Percentiles rank a stretch among this genome's conserved stretches.
Evolutionary conservation across 2,888 invertebrate species (phyloP).

Genomic region (Argyra leucocephala): DNA sequence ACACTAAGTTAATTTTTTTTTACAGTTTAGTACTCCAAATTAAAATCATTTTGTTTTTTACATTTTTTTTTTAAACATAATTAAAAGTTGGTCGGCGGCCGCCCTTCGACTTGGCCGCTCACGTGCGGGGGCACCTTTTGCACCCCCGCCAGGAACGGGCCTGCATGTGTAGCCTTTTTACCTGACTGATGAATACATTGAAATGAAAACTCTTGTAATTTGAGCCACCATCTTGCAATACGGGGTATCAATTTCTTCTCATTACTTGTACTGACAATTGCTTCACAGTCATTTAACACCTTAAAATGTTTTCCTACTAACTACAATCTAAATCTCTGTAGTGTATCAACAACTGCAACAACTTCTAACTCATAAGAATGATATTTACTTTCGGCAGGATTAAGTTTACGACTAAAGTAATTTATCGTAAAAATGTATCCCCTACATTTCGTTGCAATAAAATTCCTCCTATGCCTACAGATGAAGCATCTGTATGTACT

Average conservation of each 20-base stretch:
- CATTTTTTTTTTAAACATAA: too few relatives aligned
- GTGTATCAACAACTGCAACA: constrained; percentile 25
- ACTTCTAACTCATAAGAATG: constrained; percentile 27
- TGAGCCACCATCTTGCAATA: constrained; percentile 29
- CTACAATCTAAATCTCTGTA: constrained; percentile 28
- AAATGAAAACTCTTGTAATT: constrained; percentile 27
- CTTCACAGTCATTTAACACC: constrained; percentile 30
- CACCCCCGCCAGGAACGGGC: too few relatives aligned
- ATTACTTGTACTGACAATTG: constrained; percentile 26
- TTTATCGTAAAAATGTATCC: neutral
- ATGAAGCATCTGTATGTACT: neutral
- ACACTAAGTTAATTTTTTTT: too few relatives aligned
- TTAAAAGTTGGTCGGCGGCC: too few relatives aligned
- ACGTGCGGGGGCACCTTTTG: too few relatives aligned
- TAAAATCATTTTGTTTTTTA: too few relatives aligned
- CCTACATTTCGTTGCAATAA: neutral
- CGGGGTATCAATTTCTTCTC: constrained; percentile 31
- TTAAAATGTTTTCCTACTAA: constrained; percentile 28
- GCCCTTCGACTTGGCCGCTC: too few relatives aligned
- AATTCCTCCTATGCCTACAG: neutral
- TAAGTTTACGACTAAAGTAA: neutral
- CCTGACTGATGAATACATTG: constrained; percentile 25
- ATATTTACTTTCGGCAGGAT: neutral
- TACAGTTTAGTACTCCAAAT: too few relatives aligned
- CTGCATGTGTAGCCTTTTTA: constrained; percentile 21